A percentile compares a stretch with the other conserved stretches of the same genome.
Evolutionary conservation across 2,797 vertebrate species (phyloP).

Genomic region (Columba guinea): DNA sequence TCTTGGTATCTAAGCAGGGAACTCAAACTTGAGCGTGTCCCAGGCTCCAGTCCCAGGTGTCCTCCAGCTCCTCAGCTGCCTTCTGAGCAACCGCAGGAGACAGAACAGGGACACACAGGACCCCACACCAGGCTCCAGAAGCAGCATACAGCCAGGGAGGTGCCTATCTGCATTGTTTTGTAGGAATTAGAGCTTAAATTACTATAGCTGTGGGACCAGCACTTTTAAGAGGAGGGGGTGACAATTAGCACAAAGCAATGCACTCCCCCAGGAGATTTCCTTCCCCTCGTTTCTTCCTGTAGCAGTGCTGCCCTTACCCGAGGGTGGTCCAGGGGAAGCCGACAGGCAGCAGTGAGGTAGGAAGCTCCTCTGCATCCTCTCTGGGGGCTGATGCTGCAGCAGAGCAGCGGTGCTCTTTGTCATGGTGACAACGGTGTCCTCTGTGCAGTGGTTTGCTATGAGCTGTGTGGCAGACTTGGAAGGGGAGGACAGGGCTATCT

Average conservation of each 20-base stretch:
- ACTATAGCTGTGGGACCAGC: neutral
- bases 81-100: neutral
- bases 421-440: conserved; percentile 73
- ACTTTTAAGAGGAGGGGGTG: neutral
- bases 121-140: neutral
- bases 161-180: neutral
- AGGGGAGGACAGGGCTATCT: neutral
- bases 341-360: conserved; percentile 68
- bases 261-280: neutral
- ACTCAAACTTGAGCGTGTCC: neutral
- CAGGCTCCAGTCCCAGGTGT: neutral
- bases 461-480: conserved; percentile 73
- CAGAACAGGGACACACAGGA: neutral
- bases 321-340: conserved; percentile 74
- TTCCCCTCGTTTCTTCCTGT: conserved; percentile 30
- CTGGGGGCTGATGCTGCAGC: conserved; percentile 78
- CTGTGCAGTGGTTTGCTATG: conserved; percentile 72
- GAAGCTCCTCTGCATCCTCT: conserved; percentile 73
- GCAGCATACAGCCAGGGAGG: neutral
- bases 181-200: neutral
- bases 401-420: conserved; percentile 79
- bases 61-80: neutral
- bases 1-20: neutral
- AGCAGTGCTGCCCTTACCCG: conserved; percentile 43
- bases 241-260: fast-evolving